Evolutionary conservation across 2,113 vertebrate species (phyloP).

Genomic region (Erinaceus europaeus): DNA sequence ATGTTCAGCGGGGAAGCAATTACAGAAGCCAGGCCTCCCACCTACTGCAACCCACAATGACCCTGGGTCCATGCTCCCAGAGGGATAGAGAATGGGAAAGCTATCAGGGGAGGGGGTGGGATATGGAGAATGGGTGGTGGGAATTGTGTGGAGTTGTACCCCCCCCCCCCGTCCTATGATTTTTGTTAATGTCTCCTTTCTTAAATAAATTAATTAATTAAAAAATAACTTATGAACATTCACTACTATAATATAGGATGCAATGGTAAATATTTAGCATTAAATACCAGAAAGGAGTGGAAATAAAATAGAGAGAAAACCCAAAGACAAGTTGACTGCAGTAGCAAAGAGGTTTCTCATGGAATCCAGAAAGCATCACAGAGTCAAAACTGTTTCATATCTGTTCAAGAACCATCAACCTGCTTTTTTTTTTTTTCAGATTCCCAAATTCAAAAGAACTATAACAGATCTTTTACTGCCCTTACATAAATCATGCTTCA

Average conservation of each 20-base stretch:
- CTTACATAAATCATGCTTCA: neutral
- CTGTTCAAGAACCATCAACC: neutral
- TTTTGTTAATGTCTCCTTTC: neutral
- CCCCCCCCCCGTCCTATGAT: no score
- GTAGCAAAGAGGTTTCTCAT: neutral
- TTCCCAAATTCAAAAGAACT: neutral
- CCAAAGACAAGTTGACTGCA: fast-evolving
- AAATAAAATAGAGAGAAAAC: neutral
- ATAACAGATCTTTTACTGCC: neutral
- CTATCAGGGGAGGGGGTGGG: no score
- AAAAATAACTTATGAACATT: neutral
- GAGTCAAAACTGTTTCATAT: neutral
- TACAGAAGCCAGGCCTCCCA: no score
- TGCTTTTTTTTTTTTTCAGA: neutral
- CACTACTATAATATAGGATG: neutral
- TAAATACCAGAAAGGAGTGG: neutral
- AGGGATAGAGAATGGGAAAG: no score
- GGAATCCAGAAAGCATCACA: neutral
- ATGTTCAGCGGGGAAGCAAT: no score
- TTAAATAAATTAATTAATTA: neutral
- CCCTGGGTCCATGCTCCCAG: no score
- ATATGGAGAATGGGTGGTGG: no score
- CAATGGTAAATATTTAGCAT: neutral
- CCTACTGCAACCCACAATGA: no score
- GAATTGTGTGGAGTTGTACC: no score